Evolutionary conservation across 2,888 invertebrate species (phyloP), one percentile per base, ranked within the genome.

Genomic region (Drosophila robusta): DNA sequence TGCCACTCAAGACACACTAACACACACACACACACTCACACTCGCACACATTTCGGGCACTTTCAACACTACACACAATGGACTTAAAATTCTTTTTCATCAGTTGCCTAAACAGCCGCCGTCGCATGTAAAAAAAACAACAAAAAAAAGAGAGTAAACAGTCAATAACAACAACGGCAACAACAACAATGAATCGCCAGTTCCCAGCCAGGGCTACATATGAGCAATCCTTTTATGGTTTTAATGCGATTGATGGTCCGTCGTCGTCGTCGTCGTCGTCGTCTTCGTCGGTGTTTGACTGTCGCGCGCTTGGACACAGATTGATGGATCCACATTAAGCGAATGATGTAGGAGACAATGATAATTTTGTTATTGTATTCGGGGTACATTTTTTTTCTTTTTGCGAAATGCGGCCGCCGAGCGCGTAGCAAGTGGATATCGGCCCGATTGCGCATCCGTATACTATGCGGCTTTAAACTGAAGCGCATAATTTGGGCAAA

Each of bases 301-400:
- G 87, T 84, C 90, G 69, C 69, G 54, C 70, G 69, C 65, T 65
- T 72, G 84, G 85, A 86, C 90, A 75, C 89, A 89, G 90, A 90
- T 90, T 90, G 90, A 90, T 90, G 90, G 89, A 87, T 89, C 80
- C 90, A 87, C 87, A 89, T 90, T 90, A 86, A 84, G 79, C 65
- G 71, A 69, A 70, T 75, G 78, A 76, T 82, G 82, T 74, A 74
- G 86, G 77, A 86, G 84, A 80, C 82, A 89, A 80, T 88, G 89
- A 89, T 89, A 88, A 87, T 82, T 82, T 87, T 75, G 80, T 85
- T 85, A 88, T 88, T 83, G 83, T 87, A 71, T 84, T 86, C 76
- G 49, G 41, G 55, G 24, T 72, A 78, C 78, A 58, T 47, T 49
- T 11, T 18, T 18, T 18, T 18, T n/a, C n/a, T 18, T 18, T 1